Evolutionary conservation across 30 jellyfish, hydroid and myxozoan species (phyloP).

Genomic region (Rhopilema esculentum): DNA sequence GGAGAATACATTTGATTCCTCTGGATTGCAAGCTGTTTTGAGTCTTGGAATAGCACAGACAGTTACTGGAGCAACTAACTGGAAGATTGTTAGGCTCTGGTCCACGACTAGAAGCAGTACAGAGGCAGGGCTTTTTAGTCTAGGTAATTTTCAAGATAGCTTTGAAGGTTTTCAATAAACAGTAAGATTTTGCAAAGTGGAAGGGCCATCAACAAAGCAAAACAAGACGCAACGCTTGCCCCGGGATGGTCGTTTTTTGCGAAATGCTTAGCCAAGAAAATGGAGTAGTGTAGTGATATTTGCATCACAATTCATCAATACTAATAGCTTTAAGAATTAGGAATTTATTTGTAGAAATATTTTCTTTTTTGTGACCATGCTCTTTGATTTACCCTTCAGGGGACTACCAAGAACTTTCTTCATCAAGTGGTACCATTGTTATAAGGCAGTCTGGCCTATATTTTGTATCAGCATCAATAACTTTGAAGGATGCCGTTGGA

Average conservation of each 20-base stretch:
- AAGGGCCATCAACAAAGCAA: no score
- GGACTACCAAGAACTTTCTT: slow-evolving; percentile 62
- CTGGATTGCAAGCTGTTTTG: slow-evolving; percentile 87
- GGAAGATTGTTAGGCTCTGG: slow-evolving; percentile 80
- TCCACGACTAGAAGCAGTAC: slow-evolving; percentile 44
- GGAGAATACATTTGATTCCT: slow-evolving; percentile 38
- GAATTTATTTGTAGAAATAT: no score
- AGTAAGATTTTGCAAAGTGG: no score
- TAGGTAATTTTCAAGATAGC: slow-evolving; percentile 69
- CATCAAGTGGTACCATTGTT: slow-evolving; percentile 74
- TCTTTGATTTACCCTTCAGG: no score
- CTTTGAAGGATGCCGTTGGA: slow-evolving; percentile 65
- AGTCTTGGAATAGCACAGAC: slow-evolving; percentile 68
- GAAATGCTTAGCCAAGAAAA: no score
- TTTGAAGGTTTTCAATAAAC: no score
- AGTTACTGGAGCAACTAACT: slow-evolving; percentile 65
- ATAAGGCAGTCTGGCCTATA: slow-evolving; percentile 85
- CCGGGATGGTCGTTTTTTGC: no score
- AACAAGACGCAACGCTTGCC: no score
- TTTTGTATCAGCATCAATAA: slow-evolving; percentile 60
- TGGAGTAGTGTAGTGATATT: no score
- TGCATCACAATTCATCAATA: no score
- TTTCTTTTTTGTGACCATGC: no score
- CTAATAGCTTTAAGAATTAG: no score
- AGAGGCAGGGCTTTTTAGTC: slow-evolving; percentile 74